Evolutionary conservation across 2,888 invertebrate species (phyloP), one percentile per base, ranked within the genome.

Genomic region (Rosalia funebris): DNA sequence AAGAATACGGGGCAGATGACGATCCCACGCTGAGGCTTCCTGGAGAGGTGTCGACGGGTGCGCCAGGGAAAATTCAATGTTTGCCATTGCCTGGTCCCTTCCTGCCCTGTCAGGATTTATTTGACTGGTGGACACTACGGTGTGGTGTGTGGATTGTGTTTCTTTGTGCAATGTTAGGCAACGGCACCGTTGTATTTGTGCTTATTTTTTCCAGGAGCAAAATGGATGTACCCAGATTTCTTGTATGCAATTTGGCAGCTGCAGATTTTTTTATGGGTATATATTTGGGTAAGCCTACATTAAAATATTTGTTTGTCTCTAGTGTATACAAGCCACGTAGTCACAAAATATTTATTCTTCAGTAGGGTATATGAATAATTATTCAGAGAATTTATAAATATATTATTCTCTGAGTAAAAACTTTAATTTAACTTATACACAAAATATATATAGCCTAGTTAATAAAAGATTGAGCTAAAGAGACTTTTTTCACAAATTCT

Each of bases 101-200:
- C 83, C 84, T 96, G 76, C 97, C 97, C 2, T 98, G 97, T 81
- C 92, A 93, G 77, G 97, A 97, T 81, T 85, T 97, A 55, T 97
- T 98, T 81, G 96, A 96, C 79, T 97, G 96, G 96, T 97, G 97
- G 97, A 95, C 96, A 2, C 83, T 97, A 71, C 88, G 96, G 37
- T 97, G 96, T 79, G 96, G 97, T 14, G 96, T 98, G 48, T 98
- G 98, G 98, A 90, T 96, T 11, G 96, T 98, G 41, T 98, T 98
- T 82, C 87, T 98, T 57, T 85, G 97, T 72, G 96, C 98, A 36
- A 89, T 98, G 84, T 86, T 98, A 48, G 98, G 98, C 65, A 98
- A 98, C 81, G 96, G 96, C 42, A 93, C 93, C 0, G 97, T 98
- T 7, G 95, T 97, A 10, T 93, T 96, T 77, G 96, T 98, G 44